Percentiles rank a stretch among this genome's conserved stretches.
Conservation (phyloP, 2,113 vertebrate species). For the Myiagra hebetior region DNA sequence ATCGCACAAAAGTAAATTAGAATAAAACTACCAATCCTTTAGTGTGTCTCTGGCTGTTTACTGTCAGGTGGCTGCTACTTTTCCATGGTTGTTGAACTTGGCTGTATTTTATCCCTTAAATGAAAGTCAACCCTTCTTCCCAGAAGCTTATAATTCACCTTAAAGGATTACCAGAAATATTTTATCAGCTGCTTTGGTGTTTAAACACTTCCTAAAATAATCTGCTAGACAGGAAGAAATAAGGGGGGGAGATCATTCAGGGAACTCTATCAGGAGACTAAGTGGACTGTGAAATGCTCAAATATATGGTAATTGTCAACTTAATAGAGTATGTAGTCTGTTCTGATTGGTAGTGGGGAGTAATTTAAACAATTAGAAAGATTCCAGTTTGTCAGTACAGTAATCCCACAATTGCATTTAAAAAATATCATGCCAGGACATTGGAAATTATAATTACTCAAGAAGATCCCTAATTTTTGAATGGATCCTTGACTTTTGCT, state of each 20-base stretch:
- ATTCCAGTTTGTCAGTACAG: slow-evolving; percentile 48
- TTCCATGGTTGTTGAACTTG: not conserved
- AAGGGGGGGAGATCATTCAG: not conserved
- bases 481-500: not conserved
- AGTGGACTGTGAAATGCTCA: slow-evolving; percentile 57
- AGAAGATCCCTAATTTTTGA: not conserved
- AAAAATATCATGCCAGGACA: slow-evolving; percentile 2
- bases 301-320: slow-evolving; percentile 51
- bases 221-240: slow-evolving; percentile 20
- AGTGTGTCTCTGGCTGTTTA: not conserved
- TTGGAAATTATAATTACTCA: slow-evolving; percentile 1
- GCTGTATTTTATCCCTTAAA: not conserved
- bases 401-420: slow-evolving; percentile 35
- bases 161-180: slow-evolving; percentile 20
- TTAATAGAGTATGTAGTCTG: slow-evolving; percentile 47
- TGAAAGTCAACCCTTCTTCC: not conserved
- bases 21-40: not conserved
- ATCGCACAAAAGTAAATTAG: not conserved
- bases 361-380: slow-evolving; percentile 59
- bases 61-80: not conserved
- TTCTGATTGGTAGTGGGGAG: slow-evolving; percentile 36
- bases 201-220: slow-evolving; percentile 27
- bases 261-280: slow-evolving; percentile 41
- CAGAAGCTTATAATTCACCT: slow-evolving; percentile 4
- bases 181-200: not conserved